Base-by-base conservation (phyloP, 2,113 vertebrate species). In the Aegithalos caudatus region DNA sequence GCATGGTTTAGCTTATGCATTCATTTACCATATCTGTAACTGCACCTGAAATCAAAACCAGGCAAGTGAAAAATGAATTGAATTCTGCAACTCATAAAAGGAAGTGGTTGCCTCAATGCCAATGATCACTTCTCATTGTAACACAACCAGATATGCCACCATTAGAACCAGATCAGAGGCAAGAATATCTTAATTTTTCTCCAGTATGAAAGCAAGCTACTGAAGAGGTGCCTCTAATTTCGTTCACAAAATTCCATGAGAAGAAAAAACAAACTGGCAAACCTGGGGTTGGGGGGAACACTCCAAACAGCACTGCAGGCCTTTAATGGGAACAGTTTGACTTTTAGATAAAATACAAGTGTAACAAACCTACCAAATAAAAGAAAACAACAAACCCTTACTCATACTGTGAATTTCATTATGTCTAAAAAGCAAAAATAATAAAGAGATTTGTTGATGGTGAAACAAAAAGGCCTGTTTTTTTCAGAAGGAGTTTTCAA, bases 381-480 rank as follows among this genome's bases (percentile, higher is more conserved):
- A 78, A 44, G 3, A 51, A 58, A 62, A 48, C 14, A 60, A 51
- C 18, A 88, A 71, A 42, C 2, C 17, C 14, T 6, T 62, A 62
- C 9, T 27, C 25, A 37, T 51, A 47, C 11, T 38, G 27, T 44
- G 12, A 61, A 83, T 47, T 31, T 62, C 38, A 61, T 27, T 65
- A 70, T 24, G 14, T 13, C 50, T 54, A 60, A 54, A 81, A 81
- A 8, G 7, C 14, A 62, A 56, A 73, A 88, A 40, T 20, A 69
- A 61, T 0, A 0, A 33, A 42, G 24, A 70, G 14, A 62, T 66
- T 42, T 53, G 44, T 25, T 11, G 3, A 44, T 27, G 9, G 21
- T 11, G 16, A 88, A 86, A 85, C 6, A 38, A 9, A 40, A 72
- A 58, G 11, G 29, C 23, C 9, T 45, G 13, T 25, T 42, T 35